phyloP scores from a whole-genome alignment of 2,113 vertebrate species.

The Embiotoca jacksoni region DNA sequence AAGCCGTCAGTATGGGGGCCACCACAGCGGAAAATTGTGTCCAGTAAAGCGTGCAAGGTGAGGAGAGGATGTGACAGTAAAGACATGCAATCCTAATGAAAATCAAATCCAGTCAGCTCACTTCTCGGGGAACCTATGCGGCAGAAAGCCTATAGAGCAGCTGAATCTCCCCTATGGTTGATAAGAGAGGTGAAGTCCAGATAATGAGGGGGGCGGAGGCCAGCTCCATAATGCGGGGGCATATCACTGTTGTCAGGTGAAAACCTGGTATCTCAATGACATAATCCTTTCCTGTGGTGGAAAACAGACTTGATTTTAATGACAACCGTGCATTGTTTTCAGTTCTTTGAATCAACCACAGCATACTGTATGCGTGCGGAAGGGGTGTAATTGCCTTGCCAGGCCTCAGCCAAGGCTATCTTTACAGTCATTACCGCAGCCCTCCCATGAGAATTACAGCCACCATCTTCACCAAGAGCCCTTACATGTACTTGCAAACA shows the following conservation, averaged over 20 bases:
- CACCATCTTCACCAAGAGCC: conserved; percentile 55
- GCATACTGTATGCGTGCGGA: neutral
- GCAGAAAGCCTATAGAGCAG: conserved; percentile 46
- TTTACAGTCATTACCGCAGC: conserved; percentile 52
- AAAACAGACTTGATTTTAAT: conserved; percentile 20
- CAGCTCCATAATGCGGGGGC: neutral
- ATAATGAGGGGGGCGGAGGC: conserved; percentile 44
- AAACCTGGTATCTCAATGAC: neutral
- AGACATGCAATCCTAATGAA: conserved; percentile 84
- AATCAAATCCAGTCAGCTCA: conserved; percentile 76
- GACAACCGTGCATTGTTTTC: conserved; percentile 6
- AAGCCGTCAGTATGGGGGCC: conserved; percentile 68
- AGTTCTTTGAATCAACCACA: conserved; percentile 18
- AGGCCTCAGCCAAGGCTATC: conserved; percentile 29
- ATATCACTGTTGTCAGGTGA: conserved; percentile 4
- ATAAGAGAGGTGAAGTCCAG: conserved; percentile 56
- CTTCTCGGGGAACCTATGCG: conserved; percentile 36
- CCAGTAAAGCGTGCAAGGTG: conserved; percentile 79
- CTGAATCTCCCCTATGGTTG: conserved; percentile 38
- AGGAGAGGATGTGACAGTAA: conserved; percentile 77
- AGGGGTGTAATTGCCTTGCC: conserved; percentile 32
- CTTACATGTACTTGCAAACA: conserved; percentile 59
- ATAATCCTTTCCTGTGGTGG: neutral
- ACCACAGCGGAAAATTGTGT: conserved; percentile 83
- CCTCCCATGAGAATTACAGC: conserved; percentile 51